Base-by-base conservation (phyloP, 2,888 invertebrate species). In the Ophioninae sp. region DNA sequence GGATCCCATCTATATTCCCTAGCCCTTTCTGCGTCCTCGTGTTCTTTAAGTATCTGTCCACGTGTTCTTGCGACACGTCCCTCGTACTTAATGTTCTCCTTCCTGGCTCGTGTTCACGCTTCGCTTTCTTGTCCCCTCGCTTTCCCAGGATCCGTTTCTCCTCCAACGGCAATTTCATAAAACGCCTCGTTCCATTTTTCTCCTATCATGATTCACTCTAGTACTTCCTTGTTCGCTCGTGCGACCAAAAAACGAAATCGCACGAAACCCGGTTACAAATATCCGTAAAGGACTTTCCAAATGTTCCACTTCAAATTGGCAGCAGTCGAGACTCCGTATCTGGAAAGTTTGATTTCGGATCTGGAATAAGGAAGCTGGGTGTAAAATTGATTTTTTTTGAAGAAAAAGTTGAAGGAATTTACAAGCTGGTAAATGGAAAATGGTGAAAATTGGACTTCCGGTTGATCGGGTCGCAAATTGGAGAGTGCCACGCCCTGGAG, bases 41-140 rank as follows among this genome's bases (percentile, higher is more conserved):
- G 51, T 51, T 51, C 51, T 51, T 51, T 51, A 51, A 51, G 51
- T 51, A 51, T 51, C 51, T 51, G 51, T 51, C 51, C 51, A 51
- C 51, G 51, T 51, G 51, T 51, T 51, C 51, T 51, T 51, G 51
- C 17, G 51, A 51, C 51, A 51, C 51, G 51, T 51, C 51, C 17
- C 51, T 51, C 51, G 51, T 51, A 51, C 17, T 51, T 51, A 51
- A 51, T 51, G 51, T 51, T 51, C 51, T 17, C 51, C 51, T 51
- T 51, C 51, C 17, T 51, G 17, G 51, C 51, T 51, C 51, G 17
- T 17, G 51, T 51, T 51, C 17, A 13, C 17, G 51, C 17, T 6
- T 51, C 13, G 51, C 51, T 13, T 51, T 51, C 51, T 51, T 51
- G 51, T 13, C 6, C 51, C 51, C 17, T 6, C 13, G 51, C 13